Percentiles rank a stretch among this genome's conserved stretches.
phyloP scores from a whole-genome alignment of 2,888 invertebrate species.

The Scaptodrosophila latifasciaeformis region DNA sequence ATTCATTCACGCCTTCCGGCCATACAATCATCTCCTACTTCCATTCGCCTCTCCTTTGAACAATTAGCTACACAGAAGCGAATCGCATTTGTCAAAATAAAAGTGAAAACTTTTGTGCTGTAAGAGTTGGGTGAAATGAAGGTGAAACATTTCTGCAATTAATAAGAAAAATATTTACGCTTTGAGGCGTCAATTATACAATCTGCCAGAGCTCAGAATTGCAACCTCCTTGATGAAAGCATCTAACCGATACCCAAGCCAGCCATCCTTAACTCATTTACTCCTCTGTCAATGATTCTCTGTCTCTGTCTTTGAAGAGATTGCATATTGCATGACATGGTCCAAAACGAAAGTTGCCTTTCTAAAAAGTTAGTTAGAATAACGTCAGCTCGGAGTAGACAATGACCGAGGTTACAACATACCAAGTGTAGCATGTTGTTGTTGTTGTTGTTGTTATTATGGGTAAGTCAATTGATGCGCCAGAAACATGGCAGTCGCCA shows the following conservation, averaged over 20 bases:
- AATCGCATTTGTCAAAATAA: background rate
- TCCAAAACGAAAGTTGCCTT: constrained; percentile 63
- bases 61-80: constrained; percentile 9
- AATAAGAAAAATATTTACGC: constrained; percentile 41
- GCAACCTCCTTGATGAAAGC: constrained; percentile 13
- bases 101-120: too few relatives aligned
- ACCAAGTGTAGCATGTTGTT: constrained; percentile 17
- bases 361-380: constrained; percentile 37
- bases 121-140: too few relatives aligned
- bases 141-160: too few relatives aligned
- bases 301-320: background rate
- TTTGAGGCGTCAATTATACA: constrained; percentile 39
- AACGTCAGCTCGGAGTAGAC: background rate
- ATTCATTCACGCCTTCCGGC: too few relatives aligned
- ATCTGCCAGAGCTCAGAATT: constrained; percentile 16
- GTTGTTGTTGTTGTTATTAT: constrained; percentile 13
- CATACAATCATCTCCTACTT: too few relatives aligned
- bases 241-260: too few relatives aligned
- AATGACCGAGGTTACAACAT: constrained; percentile 50
- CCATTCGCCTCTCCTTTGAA: background rate
- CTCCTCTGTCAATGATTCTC: too few relatives aligned
- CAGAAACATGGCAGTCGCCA: constrained; percentile 52
- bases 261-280: too few relatives aligned
- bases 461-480: constrained; percentile 57
- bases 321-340: constrained; percentile 14